Evolutionary conservation across 2,113 vertebrate genomes (phyloP).

Genomic region (Zosterops pallidus): DNA sequence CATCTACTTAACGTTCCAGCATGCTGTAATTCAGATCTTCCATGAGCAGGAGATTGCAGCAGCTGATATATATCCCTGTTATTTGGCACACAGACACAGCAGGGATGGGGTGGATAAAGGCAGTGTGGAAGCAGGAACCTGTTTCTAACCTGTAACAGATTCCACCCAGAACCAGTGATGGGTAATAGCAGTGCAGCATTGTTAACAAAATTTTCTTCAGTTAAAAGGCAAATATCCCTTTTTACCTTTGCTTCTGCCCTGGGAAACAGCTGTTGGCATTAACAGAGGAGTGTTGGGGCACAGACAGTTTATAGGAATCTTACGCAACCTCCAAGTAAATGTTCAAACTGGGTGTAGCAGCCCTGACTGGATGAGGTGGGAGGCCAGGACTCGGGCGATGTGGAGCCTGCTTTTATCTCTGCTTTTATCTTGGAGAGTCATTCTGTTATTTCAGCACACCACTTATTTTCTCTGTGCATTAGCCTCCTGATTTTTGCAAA

Average conservation of each 20-base stretch:
- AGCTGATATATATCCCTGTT: not conserved
- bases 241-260: not conserved
- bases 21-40: not conserved
- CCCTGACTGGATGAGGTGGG: not conserved
- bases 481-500: not conserved
- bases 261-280: not conserved
- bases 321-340: not conserved
- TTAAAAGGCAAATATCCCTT: not conserved
- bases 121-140: not conserved
- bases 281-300: not conserved
- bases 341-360: not conserved
- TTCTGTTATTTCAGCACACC: not conserved
- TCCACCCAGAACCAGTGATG: not conserved
- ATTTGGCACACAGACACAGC: not conserved
- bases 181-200: not conserved
- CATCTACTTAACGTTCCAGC: not conserved
- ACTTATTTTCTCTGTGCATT: not conserved
- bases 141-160: not conserved
- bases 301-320: not conserved
- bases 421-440: not conserved
- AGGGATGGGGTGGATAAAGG: not conserved
- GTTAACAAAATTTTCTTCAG: not conserved
- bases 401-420: not conserved
- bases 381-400: not conserved
- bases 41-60: not conserved